Evolutionary conservation across 53 echinoderm and acorn worm genomes (phyloP).

Genomic region (Henricia sp.): DNA sequence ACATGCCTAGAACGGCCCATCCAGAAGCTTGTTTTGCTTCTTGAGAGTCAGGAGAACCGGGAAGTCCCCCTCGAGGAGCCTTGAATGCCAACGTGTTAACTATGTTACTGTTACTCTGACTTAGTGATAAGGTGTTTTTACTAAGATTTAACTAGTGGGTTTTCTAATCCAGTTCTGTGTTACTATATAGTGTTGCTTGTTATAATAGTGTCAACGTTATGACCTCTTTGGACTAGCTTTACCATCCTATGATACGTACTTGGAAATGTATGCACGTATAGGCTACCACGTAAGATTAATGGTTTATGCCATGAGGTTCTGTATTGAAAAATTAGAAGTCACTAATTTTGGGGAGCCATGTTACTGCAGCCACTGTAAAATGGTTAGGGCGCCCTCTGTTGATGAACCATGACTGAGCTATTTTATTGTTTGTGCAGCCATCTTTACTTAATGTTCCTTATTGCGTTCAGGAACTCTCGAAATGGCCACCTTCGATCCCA

Average conservation of each 20-base stretch:
- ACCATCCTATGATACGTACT: no score
- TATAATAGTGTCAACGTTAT: neutral
- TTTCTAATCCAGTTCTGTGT: neutral
- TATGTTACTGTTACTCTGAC: neutral
- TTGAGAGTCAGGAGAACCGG: conserved; percentile 14
- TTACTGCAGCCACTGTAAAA: conserved; percentile 7
- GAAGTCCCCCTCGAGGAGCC: conserved; percentile 13
- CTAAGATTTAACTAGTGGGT: neutral
- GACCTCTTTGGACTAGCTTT: neutral
- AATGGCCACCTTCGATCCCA: no score
- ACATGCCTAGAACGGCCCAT: neutral
- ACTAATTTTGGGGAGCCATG: conserved; percentile 26
- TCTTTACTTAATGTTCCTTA: no score
- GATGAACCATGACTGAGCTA: neutral
- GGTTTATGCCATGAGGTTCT: neutral
- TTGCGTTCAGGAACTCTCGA: no score
- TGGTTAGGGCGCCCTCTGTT: neutral
- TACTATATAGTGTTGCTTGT: neutral
- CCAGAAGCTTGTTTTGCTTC: conserved; percentile 4
- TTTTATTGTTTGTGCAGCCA: no score
- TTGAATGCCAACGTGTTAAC: neutral
- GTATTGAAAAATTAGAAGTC: conserved; percentile 16
- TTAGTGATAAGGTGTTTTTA: neutral
- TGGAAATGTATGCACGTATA: neutral
- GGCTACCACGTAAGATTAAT: neutral